Base-by-base conservation (phyloP, 1,140 invertebrate genomes). In the Hyles vespertilio region DNA sequence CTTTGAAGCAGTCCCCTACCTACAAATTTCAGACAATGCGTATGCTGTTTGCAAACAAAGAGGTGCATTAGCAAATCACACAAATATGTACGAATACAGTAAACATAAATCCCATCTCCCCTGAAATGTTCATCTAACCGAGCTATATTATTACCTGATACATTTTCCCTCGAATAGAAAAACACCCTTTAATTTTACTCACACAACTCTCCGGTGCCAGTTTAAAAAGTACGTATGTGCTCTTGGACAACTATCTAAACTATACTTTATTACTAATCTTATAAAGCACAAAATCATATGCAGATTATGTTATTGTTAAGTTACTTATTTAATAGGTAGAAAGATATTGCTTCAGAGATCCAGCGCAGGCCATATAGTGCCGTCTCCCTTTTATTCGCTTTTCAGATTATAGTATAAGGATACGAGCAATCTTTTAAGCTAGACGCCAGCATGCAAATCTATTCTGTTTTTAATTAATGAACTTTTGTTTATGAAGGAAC, bases 121-220 rank as follows among this genome's bases (percentile, higher is more conserved):
- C 61, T 66, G 65, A 64, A 73, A 66, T 68, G 63, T 54, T 74
- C 71, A 74, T 74, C 63, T 69, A 74, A 67, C 68, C 59, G 45
- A 62, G 67, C 69, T 67, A 65, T 71, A 72, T 69, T 72, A 72
- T 70, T 75, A 75, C 70, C 67, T 72, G 70, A 75, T 75, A 75
- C 70, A 66, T 75, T 75, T 69, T 68, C 65, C 63, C 61, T 63
- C 55, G 61, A 67, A 65, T 57, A 67, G 70, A 75, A 74, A 73
- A 72, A 75, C 72, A 70, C 67, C 70, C 70, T 75, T 70, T 75
- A 72, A 70, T 72, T 72, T 72, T 63, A 68, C 68, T 66, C 67
- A 70, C 65, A 68, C 56, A 70, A 64, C 49, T 59, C 32, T 48
- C 9, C 3, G 7, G 9, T 11, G 47, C 8, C 32, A 33, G 5